A percentile compares a stretch with the other conserved stretches of the same genome.
Conservation (phyloP, 2,888 invertebrate species). For the Mimas tiliae region DNA sequence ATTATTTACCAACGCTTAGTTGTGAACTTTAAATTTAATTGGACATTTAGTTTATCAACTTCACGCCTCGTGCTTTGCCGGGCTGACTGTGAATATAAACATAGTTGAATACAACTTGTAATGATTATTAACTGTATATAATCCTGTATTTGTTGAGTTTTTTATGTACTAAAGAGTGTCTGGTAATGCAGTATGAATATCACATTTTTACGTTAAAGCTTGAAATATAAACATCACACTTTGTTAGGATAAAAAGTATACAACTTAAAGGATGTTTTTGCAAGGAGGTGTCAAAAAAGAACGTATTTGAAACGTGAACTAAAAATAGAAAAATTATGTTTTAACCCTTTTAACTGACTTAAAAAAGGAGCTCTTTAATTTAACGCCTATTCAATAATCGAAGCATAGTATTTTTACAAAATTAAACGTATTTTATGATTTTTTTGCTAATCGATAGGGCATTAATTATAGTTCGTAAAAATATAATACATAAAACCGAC, state of each 20-base stretch:
- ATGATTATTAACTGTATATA: background rate
- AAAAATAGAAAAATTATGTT: no score
- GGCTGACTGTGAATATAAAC: background rate
- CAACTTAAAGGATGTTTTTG: background rate
- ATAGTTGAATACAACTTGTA: background rate
- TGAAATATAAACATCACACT: background rate
- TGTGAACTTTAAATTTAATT: constrained; percentile 10
- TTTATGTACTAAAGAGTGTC: background rate
- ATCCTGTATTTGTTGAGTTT: background rate
- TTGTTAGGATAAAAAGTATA: background rate
- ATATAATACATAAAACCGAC: no score
- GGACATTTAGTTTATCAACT: background rate
- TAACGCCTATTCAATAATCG: no score
- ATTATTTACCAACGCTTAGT: background rate
- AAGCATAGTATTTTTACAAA: no score
- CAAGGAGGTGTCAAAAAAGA: no score
- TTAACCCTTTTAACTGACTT: no score
- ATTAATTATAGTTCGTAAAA: no score
- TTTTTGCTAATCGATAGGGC: no score
- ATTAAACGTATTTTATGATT: no score
- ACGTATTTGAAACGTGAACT: no score
- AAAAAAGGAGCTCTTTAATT: no score
- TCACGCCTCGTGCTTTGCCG: background rate
- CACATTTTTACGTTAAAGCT: background rate
- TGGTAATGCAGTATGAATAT: background rate